These are phyloP conservation scores for Oxyura jamaicensis DNA, from an alignment of 2,113 vertebrate genomes.

Conservation along the genomic window DNA sequence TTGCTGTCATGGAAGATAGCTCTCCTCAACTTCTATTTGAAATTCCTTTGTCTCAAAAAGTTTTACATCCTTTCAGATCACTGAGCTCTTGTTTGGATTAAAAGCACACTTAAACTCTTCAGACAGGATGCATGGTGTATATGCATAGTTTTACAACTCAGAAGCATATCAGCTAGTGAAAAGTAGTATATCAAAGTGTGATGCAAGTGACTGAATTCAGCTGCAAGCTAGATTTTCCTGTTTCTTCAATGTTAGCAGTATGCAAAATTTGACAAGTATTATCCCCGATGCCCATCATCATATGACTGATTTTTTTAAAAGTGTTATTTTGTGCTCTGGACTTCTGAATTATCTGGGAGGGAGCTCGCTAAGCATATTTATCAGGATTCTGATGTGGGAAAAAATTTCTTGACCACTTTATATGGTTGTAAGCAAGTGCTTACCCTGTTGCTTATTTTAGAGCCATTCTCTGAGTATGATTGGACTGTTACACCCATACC, in stretches of 20 bases:
- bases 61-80: neutral
- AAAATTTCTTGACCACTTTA: neutral
- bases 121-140: neutral
- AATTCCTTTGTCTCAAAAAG: neutral
- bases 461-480: neutral
- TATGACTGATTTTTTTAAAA: neutral
- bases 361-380: neutral
- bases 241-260: neutral
- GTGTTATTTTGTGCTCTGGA: neutral
- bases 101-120: neutral
- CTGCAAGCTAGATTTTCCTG: neutral
- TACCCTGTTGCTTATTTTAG: neutral
- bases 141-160: neutral
- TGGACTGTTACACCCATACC: neutral
- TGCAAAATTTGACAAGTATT: neutral
- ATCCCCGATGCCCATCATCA: neutral
- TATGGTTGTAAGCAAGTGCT: neutral
- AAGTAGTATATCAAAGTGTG: neutral
- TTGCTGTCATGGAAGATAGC: neutral
- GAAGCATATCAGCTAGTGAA: neutral
- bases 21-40: neutral
- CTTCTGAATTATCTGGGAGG: neutral
- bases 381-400: neutral
- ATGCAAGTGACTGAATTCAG: neutral
- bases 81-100: neutral